Evolutionary conservation across 2,113 vertebrate genomes (phyloP).

Genomic region (Anarhynchus alexandrinus): DNA sequence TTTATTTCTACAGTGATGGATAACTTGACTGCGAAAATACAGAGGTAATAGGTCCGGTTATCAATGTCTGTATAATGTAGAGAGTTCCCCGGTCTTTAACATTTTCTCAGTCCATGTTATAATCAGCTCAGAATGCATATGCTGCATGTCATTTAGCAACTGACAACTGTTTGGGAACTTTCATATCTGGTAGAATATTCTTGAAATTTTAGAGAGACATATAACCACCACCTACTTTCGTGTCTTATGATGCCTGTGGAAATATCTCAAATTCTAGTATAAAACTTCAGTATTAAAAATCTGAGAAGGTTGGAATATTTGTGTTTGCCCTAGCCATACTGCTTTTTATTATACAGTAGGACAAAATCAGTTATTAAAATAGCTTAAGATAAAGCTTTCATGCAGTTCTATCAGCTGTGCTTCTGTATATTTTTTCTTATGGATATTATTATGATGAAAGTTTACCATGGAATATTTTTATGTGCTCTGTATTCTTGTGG

Average conservation of each 20-base stretch:
- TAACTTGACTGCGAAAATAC: neutral
- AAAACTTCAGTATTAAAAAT: neutral
- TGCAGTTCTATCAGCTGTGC: neutral
- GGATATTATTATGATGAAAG: neutral
- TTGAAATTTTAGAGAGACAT: neutral
- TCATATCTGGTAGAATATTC: neutral
- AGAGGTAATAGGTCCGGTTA: neutral
- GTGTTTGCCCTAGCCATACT: neutral
- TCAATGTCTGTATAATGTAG: neutral
- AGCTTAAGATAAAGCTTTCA: neutral
- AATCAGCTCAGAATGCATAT: neutral
- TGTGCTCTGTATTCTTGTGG: neutral
- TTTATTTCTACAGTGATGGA: neutral
- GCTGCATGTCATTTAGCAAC: neutral
- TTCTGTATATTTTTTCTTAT: neutral
- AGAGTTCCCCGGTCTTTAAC: neutral
- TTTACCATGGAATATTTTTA: neutral
- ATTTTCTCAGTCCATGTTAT: neutral
- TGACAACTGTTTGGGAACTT: neutral
- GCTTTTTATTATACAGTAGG: neutral
- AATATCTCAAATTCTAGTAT: neutral
- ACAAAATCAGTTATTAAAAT: neutral
- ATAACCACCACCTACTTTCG: neutral
- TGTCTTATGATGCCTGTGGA: neutral
- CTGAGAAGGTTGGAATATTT: neutral